A percentile compares a stretch with the other conserved stretches of the same genome.
phyloP scores from a whole-genome alignment of 2,113 vertebrate genomes.

The Gorsachius goisagi region DNA sequence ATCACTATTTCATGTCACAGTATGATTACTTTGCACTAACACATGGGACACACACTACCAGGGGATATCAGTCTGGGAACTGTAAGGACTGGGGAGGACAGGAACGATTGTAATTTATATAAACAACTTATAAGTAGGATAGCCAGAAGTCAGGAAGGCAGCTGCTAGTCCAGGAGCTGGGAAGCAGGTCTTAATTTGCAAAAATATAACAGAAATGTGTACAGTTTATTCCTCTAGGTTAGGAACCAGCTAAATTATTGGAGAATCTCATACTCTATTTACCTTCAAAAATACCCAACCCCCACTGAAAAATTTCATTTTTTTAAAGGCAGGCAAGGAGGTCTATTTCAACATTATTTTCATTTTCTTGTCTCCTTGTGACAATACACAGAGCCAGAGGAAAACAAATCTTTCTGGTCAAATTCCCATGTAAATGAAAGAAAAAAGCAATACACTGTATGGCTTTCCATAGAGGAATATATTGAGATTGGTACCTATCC shows the following conservation, averaged over 20 bases:
- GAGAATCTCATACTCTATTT: not conserved
- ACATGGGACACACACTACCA: not conserved
- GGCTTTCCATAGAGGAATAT: not conserved
- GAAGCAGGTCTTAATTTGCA: not conserved
- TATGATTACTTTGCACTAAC: not conserved
- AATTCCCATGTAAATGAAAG: not conserved
- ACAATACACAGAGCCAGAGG: not conserved
- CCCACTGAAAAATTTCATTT: not conserved
- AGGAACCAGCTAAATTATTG: not conserved
- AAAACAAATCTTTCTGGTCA: not conserved
- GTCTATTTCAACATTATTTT: not conserved
- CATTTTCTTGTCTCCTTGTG: not conserved
- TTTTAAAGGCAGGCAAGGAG: not conserved
- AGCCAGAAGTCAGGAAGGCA: not conserved
- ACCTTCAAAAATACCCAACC: not conserved
- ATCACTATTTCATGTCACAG: not conserved
- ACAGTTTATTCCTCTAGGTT: not conserved
- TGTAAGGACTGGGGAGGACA: not conserved
- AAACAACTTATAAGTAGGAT: not conserved
- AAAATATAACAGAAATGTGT: not conserved
- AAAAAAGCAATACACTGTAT: not conserved
- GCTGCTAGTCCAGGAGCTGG: not conserved
- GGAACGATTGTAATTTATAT: not conserved
- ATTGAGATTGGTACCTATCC: not conserved
- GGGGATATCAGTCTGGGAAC: not conserved